These are phyloP conservation scores for Sialia sialis DNA, from an alignment of 2,113 vertebrate species.

Conservation along the genomic window DNA sequence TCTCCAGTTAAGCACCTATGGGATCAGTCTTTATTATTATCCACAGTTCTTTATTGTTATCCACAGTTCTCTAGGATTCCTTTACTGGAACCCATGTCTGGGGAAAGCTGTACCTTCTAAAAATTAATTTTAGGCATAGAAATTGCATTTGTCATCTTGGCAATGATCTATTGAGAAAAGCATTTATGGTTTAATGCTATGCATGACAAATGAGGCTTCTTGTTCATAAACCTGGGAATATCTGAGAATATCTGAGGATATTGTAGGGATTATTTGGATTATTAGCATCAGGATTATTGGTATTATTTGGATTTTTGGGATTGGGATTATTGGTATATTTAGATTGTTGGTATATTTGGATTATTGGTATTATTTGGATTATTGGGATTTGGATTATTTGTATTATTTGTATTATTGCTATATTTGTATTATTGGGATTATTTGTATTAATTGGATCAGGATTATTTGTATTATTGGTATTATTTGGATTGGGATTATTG, in stretches of 20 bases:
- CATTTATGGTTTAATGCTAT: not conserved
- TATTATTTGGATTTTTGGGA: no score
- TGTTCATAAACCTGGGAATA: not conserved
- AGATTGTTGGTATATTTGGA: no score
- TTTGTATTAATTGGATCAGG: no score
- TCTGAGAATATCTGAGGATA: not conserved
- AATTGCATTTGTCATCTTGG: not conserved
- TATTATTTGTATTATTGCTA: not conserved
- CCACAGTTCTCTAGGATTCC: not conserved
- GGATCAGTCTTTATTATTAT: not conserved
- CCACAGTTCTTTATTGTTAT: not conserved
- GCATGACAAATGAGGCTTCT: not conserved
- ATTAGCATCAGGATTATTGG: no score
- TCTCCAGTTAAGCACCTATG: not conserved
- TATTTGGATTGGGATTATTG: not conserved
- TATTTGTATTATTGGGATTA: not conserved
- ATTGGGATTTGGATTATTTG: not conserved
- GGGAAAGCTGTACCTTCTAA: not conserved
- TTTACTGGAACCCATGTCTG: not conserved
- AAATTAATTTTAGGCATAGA: not conserved
- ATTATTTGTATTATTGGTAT: no score
- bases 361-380: no score
- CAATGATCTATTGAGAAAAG: not conserved
- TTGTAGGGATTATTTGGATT: not conserved
- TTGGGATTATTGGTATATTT: not conserved